A percentile compares a stretch with the other conserved stretches of the same genome.
Conservation (phyloP, 2,113 vertebrate species). For the Dunckerocampus dactyliophorus region DNA sequence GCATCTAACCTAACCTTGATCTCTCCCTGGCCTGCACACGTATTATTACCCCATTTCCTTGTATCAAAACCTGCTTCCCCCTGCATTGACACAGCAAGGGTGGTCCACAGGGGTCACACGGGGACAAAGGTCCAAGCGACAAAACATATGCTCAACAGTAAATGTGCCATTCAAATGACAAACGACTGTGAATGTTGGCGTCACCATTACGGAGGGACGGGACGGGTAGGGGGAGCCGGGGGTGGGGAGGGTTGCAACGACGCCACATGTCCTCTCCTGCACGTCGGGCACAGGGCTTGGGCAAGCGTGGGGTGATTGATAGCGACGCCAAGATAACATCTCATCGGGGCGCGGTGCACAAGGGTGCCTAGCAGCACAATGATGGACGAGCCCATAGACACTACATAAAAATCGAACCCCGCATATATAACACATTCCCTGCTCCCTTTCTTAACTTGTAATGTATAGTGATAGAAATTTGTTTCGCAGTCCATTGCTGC, state of each 20-base stretch:
- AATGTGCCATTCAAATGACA: constrained; percentile 25
- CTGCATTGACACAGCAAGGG: not conserved
- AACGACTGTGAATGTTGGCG: constrained; percentile 12
- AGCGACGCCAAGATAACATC: constrained; percentile 58
- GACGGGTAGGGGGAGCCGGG: not conserved
- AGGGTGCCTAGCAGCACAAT: constrained; percentile 49
- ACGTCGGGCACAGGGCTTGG: constrained; percentile 36
- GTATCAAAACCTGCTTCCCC: constrained; percentile 7
- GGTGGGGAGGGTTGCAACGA: constrained; percentile 20
- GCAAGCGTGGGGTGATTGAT: constrained; percentile 62
- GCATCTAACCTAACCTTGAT: constrained; percentile 16
- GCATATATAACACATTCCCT: constrained; percentile 60
- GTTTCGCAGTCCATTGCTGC: constrained; percentile 60
- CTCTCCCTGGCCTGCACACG: constrained; percentile 8
- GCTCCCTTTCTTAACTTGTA: constrained; percentile 66
- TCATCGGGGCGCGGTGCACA: constrained; percentile 54
- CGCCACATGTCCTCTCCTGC: constrained; percentile 47
- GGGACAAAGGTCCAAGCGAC: constrained; percentile 9
- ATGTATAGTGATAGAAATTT: constrained; percentile 68
- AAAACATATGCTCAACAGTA: constrained; percentile 16
- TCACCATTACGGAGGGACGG: constrained; percentile 8
- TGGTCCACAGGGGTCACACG: constrained; percentile 21
- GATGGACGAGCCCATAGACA: constrained; percentile 63
- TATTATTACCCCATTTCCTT: constrained; percentile 7
- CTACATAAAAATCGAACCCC: constrained; percentile 65